Evolutionary conservation across 2,888 invertebrate genomes (phyloP).

Genomic region (Heteropelma amictum): DNA sequence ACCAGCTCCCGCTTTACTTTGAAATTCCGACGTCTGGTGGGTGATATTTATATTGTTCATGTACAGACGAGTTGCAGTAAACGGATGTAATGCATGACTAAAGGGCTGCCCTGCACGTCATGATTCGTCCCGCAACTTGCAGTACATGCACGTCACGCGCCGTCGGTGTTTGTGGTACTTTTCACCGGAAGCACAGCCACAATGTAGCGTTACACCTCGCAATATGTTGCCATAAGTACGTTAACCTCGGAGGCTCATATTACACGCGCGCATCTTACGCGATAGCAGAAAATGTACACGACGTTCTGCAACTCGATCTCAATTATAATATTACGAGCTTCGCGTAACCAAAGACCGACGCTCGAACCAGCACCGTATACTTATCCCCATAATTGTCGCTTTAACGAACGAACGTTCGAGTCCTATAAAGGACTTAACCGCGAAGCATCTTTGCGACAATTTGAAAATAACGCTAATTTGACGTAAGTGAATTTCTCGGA

Average conservation of each 20-base stretch:
- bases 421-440: too few species aligned
- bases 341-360: neutral
- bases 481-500: too few species aligned
- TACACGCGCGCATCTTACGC: slow-evolving; percentile 4
- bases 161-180: neutral
- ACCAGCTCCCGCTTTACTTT: too few species aligned
- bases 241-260: neutral
- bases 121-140: neutral
- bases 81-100: neutral
- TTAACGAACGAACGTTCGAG: too few species aligned
- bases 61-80: neutral
- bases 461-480: too few species aligned
- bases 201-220: slow-evolving; percentile 5
- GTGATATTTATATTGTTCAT: neutral
- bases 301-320: neutral
- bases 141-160: neutral
- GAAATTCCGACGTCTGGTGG: neutral
- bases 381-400: too few species aligned
- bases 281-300: neutral
- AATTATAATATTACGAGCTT: neutral
- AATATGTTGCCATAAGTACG: neutral
- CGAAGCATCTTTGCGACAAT: too few species aligned
- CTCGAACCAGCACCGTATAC: neutral
- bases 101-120: too few species aligned
- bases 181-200: neutral